A percentile compares a stretch with the other conserved stretches of the same genome.
Evolutionary conservation across 2,797 vertebrate genomes (phyloP).

Genomic region (Alosa sapidissima): DNA sequence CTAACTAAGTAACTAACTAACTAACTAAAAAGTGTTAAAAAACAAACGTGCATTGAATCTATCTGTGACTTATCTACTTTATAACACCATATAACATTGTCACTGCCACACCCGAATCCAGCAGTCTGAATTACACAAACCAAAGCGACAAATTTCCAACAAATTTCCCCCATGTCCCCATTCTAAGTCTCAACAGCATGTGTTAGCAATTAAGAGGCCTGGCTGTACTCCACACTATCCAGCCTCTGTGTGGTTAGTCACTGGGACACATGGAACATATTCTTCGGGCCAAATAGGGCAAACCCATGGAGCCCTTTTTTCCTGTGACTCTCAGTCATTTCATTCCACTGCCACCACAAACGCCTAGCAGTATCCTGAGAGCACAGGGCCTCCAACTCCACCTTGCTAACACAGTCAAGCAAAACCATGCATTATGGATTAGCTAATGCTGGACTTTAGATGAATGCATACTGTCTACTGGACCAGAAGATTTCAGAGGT

Average conservation of each 20-base stretch:
- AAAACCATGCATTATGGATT: neutral
- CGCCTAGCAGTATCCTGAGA: neutral
- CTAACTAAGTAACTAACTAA: too few species aligned
- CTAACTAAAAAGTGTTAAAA: neutral
- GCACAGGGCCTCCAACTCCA: neutral
- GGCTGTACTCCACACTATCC: constrained; percentile 47
- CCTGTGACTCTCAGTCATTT: constrained; percentile 1
- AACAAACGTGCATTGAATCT: neutral
- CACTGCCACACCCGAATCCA: neutral
- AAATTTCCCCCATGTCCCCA: neutral
- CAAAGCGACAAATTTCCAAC: neutral
- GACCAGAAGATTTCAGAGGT: neutral
- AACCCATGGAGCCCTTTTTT: constrained; percentile 42
- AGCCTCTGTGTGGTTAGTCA: constrained; percentile 56
- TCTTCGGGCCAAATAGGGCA: constrained; percentile 41
- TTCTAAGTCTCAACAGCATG: constrained; percentile 55
- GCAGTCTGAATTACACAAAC: neutral
- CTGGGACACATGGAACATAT: constrained; percentile 65
- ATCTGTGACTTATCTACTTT: neutral
- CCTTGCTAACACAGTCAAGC: neutral
- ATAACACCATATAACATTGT: neutral
- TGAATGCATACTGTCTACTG: neutral
- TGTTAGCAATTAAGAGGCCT: constrained; percentile 66
- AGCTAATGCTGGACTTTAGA: neutral
- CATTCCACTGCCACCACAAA: constrained; percentile 22